Conservation (phyloP, 1,140 invertebrate genomes). For the Belonocnema kinseyi region DNA sequence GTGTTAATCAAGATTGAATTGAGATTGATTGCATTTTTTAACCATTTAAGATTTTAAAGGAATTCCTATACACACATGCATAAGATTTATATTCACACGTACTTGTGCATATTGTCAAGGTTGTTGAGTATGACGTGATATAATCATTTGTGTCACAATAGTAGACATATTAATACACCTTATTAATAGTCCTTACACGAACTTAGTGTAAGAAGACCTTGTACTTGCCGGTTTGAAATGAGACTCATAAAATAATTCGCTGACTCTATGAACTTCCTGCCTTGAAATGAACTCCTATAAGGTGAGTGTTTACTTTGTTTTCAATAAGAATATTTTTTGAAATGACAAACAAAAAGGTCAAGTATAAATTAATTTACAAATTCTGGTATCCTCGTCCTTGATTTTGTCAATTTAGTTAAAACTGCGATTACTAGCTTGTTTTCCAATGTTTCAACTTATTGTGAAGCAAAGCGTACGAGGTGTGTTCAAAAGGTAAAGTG, state of each 20-base stretch:
- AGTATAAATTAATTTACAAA: too few species aligned
- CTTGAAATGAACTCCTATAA: conserved; percentile 18
- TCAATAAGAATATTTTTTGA: neutral
- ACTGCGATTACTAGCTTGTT: too few species aligned
- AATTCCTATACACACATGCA: neutral
- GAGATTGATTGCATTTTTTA: too few species aligned
- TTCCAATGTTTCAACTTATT: too few species aligned
- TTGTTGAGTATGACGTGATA: conserved; percentile 37
- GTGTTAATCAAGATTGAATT: too few species aligned
- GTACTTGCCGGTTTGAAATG: conserved; percentile 36
- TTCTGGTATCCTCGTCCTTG: too few species aligned
- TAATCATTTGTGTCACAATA: conserved; percentile 41
- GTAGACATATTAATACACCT: conserved; percentile 26
- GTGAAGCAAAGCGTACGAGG: too few species aligned
- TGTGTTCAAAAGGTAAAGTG: too few species aligned
- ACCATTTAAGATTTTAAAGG: too few species aligned
- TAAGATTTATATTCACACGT: conserved; percentile 4
- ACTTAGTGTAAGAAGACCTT: conserved; percentile 42
- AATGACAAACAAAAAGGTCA: too few species aligned
- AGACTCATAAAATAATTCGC: conserved; percentile 1
- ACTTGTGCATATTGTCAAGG: conserved; percentile 30
- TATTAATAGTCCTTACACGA: conserved; percentile 38
- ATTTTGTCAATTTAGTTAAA: too few species aligned
- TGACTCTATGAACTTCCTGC: neutral
- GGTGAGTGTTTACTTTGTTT: neutral